Base-by-base conservation (phyloP, 1,140 invertebrate species). In the Thaumatotibia leucotreta region DNA sequence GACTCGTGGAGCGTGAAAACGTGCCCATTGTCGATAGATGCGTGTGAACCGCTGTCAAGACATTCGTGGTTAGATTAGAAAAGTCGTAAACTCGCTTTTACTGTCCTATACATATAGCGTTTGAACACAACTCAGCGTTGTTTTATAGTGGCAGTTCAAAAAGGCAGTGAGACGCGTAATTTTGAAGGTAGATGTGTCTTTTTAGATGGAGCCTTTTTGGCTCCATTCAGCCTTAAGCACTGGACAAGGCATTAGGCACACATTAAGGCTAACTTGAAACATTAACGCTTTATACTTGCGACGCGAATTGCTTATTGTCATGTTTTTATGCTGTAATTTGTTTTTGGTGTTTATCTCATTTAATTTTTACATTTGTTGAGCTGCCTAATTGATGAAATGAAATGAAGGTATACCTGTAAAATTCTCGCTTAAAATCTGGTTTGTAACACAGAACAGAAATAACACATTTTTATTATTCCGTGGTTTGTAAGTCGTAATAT, bases 31-130 rank as follows among this genome's bases (percentile, higher is more conserved):
- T 77, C 73, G 66, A 33, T 27, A 75, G 72, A 72, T 74, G 79
- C 82, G 81, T 84, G 84, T 79, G 84, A 83, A 83, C 72, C 54
- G 66, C 63, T 70, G 66, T 68, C 67, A 49, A n/a, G 9, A 35
- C n/a, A n/a, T n/a, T n/a, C 11, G 17, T 45, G 17, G 4, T 6
- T 20, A n/a, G n/a, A n/a, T n/a, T n/a, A 17, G 39, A 45, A 45
- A 45, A 45, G 39, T 20, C 39, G 39, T 45, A 9, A 20, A 20
- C 8, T 20, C 4, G 3, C 39, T 17, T 45, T 2, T 17, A 45
- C 1, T 45, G 17, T 45, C 9, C 2, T 45, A 20, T 45, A 2
- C 4, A 45, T 45, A 45, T 20, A 17, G 20, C 17, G 17, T 20
- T 45, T 20, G 20, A 45, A 45, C 39, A n/a, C 17, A 45, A 45